Conservation (phyloP, 2,113 vertebrate species). For the Petrocephalus microphthalmus region DNA sequence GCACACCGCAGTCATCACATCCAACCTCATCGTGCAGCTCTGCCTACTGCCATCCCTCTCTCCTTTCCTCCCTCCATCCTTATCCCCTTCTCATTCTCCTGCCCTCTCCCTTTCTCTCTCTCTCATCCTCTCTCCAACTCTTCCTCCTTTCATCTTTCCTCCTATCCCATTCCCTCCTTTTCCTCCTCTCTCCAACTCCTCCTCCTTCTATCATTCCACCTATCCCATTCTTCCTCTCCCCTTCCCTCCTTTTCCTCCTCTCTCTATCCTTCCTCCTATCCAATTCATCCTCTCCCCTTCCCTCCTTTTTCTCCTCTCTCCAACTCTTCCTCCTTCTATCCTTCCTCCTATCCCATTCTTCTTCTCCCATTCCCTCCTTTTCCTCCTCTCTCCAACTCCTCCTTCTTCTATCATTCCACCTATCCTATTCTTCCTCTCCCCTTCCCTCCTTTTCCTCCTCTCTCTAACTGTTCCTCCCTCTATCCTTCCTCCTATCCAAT, state of each 20-base stretch:
- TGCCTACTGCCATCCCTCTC: background rate
- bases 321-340: too few relatives aligned
- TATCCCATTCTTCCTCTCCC: background rate
- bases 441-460: background rate
- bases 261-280: constrained; percentile 32
- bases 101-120: background rate
- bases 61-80: background rate
- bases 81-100: background rate
- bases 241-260: background rate
- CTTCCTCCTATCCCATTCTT: background rate
- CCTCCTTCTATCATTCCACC: too few relatives aligned
- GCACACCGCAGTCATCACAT: background rate
- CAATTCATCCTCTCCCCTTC: background rate
- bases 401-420: background rate
- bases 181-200: too few relatives aligned
- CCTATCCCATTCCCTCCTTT: background rate
- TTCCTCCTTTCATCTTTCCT: too few relatives aligned
- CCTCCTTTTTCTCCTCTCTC: background rate
- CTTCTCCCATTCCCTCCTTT: background rate
- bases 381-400: background rate
- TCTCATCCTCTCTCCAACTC: too few relatives aligned
- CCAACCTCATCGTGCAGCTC: background rate
- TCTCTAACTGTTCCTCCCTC: too few relatives aligned
- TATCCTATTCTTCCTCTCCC: background rate
- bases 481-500: too few relatives aligned